Evolutionary conservation across 1,140 invertebrate species (phyloP).

Genomic region (Procambarus clarkii): DNA sequence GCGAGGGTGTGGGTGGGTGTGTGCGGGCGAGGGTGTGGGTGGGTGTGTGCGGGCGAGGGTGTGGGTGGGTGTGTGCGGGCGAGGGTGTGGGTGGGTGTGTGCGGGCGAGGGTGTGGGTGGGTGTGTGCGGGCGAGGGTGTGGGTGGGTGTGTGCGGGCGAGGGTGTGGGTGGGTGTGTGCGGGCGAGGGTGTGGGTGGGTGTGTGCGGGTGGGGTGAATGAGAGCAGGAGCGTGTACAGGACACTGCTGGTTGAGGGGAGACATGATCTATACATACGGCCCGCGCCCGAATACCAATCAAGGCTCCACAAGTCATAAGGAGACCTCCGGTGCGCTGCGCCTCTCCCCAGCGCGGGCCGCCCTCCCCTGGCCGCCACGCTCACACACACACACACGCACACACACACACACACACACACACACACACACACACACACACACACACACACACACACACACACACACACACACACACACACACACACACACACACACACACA

Average conservation of each 20-base stretch:
- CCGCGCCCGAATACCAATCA: too few species aligned
- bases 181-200: not conserved
- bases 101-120: not conserved
- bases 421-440: constrained; percentile 5
- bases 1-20: not conserved
- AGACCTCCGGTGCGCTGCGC: too few species aligned
- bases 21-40: not conserved
- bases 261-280: too few species aligned
- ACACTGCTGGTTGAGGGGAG: not conserved
- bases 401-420: not conserved
- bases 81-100: not conserved
- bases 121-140: not conserved
- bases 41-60: not conserved
- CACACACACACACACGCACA: too few species aligned
- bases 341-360: too few species aligned
- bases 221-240: not conserved
- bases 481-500: not conserved
- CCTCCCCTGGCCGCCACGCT: too few species aligned
- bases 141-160: not conserved
- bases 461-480: not conserved
- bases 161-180: not conserved
- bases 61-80: not conserved
- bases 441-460: constrained; percentile 11
- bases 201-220: not conserved
- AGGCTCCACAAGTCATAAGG: too few species aligned